Evolutionary conservation across 2,888 invertebrate species (phyloP).

Genomic region (Chymomyza amoena): DNA sequence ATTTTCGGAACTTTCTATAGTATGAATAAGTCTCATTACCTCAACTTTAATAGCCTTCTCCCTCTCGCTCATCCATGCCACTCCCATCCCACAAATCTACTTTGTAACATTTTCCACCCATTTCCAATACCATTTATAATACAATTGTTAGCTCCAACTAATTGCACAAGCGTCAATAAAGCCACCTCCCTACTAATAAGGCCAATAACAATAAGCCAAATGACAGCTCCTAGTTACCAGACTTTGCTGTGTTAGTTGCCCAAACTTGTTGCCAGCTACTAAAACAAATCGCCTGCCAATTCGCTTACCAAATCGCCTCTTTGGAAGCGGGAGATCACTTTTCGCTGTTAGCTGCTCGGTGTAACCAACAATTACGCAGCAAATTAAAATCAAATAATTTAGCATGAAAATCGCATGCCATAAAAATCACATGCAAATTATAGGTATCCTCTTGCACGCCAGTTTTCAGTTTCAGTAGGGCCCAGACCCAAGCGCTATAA

Average conservation of each 20-base stretch:
- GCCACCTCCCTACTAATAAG: background rate
- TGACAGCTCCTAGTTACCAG: background rate
- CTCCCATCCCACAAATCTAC: no score
- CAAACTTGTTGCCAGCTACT: background rate
- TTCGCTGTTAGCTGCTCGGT: conserved; percentile 27
- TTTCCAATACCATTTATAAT: background rate
- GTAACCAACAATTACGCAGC: conserved; percentile 71
- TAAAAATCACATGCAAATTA: conserved; percentile 77
- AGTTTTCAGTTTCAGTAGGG: conserved; percentile 3
- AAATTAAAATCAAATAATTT: conserved; percentile 78
- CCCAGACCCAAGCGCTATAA: conserved; percentile 19
- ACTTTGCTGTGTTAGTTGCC: no score
- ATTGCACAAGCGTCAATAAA: background rate
- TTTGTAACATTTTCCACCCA: no score
- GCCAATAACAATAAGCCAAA: background rate
- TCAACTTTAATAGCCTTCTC: no score
- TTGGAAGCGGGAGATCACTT: background rate
- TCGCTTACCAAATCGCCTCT: background rate
- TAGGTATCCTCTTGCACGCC: conserved; percentile 62
- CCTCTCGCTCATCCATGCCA: no score
- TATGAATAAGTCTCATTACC: no score
- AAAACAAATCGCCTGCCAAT: background rate
- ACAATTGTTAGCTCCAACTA: background rate
- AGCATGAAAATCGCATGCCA: conserved; percentile 68
- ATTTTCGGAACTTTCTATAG: no score